Evolutionary conservation across 1,140 invertebrate genomes (phyloP).

Genomic region (Drosophila funebris): DNA sequence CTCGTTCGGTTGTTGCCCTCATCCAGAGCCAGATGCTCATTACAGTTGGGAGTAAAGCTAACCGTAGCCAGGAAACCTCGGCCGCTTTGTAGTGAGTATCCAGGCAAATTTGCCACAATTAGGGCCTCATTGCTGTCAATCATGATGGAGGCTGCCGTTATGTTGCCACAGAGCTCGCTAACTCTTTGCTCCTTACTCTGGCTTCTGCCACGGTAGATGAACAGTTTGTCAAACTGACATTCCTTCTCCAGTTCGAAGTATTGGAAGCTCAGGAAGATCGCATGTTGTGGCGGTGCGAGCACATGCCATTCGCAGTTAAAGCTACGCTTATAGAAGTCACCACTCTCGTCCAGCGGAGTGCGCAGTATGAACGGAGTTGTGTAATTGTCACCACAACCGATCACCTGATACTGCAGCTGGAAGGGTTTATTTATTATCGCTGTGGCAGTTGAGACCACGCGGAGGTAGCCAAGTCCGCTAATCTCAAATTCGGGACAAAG

Average conservation of each 20-base stretch:
- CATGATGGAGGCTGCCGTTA: conserved; percentile 85
- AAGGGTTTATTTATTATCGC: conserved; percentile 82
- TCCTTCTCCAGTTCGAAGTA: conserved; percentile 84
- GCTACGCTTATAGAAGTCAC: conserved; percentile 67
- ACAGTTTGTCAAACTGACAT: conserved; percentile 85
- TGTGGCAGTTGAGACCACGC: conserved; percentile 27
- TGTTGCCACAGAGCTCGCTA: conserved; percentile 87
- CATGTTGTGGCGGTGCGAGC: conserved; percentile 88
- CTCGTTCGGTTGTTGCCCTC: conserved; percentile 45
- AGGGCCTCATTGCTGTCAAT: conserved; percentile 86
- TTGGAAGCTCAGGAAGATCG: conserved; percentile 87
- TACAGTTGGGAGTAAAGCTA: conserved; percentile 87
- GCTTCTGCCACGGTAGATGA: conserved; percentile 86
- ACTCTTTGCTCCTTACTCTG: conserved; percentile 83
- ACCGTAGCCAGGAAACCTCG: conserved; percentile 85
- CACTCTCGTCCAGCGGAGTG: conserved; percentile 41
- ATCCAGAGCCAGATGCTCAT: conserved; percentile 60
- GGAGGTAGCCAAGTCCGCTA: conserved; percentile 34
- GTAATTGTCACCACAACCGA: conserved; percentile 85
- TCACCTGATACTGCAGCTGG: conserved; percentile 84
- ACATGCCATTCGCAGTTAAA: conserved; percentile 91
- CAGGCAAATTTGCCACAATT: conserved; percentile 84
- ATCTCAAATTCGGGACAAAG: conserved; percentile 64
- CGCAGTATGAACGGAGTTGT: conserved; percentile 83
- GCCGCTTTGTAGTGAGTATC: conserved; percentile 43